phyloP scores from a whole-genome alignment of 2,888 invertebrate genomes.

The Lasioglossum oenotherae region DNA sequence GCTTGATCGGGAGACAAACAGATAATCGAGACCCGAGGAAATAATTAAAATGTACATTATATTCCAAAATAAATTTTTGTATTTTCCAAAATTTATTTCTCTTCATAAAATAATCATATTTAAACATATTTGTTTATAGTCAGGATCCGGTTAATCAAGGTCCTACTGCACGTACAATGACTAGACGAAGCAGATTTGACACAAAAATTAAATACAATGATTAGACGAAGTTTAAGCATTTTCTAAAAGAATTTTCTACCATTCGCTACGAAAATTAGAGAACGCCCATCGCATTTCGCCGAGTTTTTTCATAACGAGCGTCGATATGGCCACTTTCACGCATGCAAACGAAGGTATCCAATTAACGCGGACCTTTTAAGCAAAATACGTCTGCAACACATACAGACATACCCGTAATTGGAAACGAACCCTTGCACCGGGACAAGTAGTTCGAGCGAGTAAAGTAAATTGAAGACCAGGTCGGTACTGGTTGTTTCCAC shows the following conservation, averaged over 20 bases:
- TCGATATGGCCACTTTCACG: slow-evolving; percentile 35
- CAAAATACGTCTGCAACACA: slow-evolving; percentile 51
- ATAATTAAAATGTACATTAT: no score
- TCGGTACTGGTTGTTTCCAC: slow-evolving; percentile 9
- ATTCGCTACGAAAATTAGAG: background rate
- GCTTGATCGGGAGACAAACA: no score
- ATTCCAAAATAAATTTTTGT: no score
- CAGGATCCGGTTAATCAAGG: no score
- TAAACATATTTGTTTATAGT: no score
- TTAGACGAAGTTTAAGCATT: background rate
- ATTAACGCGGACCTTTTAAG: slow-evolving; percentile 65
- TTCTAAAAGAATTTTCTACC: no score
- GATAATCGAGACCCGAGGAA: no score
- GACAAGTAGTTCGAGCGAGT: slow-evolving; percentile 39
- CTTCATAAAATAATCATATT: no score
- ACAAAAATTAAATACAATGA: background rate
- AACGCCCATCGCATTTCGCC: slow-evolving; percentile 1
- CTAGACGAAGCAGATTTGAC: no score
- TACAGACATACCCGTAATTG: slow-evolving; percentile 53
- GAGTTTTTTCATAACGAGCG: slow-evolving; percentile 18
- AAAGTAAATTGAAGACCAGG: slow-evolving; percentile 51
- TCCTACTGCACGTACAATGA: no score
- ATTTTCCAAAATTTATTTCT: no score
- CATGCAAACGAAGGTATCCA: slow-evolving; percentile 47
- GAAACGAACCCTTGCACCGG: slow-evolving; percentile 48